Percentiles rank a stretch among this genome's conserved stretches.
phyloP scores from a whole-genome alignment of 2,113 vertebrate genomes.

The Neotoma lepida region DNA sequence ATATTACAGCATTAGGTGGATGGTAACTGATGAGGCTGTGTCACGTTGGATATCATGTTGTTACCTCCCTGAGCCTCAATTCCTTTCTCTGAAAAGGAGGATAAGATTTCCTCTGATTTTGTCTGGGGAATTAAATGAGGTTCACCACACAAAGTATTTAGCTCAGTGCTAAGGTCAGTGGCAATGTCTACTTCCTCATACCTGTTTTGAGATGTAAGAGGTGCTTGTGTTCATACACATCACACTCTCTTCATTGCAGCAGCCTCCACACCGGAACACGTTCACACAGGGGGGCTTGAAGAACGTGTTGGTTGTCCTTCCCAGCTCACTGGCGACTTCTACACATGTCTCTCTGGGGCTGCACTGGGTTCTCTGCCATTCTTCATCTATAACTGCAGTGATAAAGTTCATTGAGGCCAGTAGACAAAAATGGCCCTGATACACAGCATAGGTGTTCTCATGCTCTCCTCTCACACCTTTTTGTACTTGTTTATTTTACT shows the following conservation, averaged over 20 bases:
- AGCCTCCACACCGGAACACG: constrained; percentile 94
- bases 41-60: not conserved
- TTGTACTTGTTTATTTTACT: not conserved
- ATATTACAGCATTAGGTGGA: not conserved
- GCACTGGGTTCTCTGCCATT: constrained; percentile 97
- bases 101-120: not conserved
- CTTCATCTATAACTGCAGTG: constrained; percentile 94
- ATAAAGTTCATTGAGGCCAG: constrained; percentile 57
- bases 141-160: not conserved
- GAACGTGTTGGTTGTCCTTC: constrained; percentile 91
- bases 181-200: constrained; percentile 72
- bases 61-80: not conserved
- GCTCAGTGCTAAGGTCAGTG: not conserved
- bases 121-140: not conserved
- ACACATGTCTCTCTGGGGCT: constrained; percentile 95
- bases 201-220: constrained; percentile 95
- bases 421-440: not conserved
- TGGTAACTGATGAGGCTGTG: not conserved
- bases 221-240: constrained; percentile 93
- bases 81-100: not conserved
- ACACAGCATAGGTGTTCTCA: not conserved
- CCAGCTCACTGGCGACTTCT: constrained; percentile 95
- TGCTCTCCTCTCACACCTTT: rapidly evolving
- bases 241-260: constrained; percentile 95
- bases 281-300: constrained; percentile 98